phyloP scores from a whole-genome alignment of 2,888 invertebrate genomes.

The Drosophila robusta region DNA sequence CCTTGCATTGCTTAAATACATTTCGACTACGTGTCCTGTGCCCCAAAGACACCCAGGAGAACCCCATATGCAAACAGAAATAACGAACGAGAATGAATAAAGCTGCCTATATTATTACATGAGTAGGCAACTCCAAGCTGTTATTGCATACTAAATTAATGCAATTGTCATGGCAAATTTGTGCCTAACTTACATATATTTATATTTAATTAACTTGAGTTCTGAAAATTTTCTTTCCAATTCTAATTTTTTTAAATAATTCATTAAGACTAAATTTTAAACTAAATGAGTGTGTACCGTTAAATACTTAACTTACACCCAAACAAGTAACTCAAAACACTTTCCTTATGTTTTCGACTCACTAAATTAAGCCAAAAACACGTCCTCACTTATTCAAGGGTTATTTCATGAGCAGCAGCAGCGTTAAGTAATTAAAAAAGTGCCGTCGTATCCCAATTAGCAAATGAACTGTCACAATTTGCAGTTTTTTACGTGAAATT shows the following conservation, averaged over 20 bases:
- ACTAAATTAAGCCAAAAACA: conserved; percentile 67
- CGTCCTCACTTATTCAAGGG: conserved; percentile 43
- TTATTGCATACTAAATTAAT: conserved; percentile 42
- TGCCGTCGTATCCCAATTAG: conserved; percentile 62
- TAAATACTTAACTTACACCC: too few relatives aligned
- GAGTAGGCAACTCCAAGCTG: conserved; percentile 55
- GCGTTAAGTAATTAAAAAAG: conserved; percentile 69
- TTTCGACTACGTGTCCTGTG: conserved; percentile 58
- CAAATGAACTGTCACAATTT: conserved; percentile 47
- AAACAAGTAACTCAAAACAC: not conserved
- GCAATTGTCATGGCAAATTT: conserved; percentile 22
- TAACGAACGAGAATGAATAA: conserved; percentile 10
- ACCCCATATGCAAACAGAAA: conserved; percentile 30
- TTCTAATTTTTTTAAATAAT: too few relatives aligned
- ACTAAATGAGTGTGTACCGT: too few relatives aligned
- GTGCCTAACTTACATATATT: not conserved
- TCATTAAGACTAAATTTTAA: not conserved
- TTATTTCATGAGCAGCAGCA: conserved; percentile 31
- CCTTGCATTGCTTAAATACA: conserved; percentile 71
- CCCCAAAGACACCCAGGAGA: conserved; percentile 8
- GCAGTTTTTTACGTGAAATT: conserved; percentile 39
- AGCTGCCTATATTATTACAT: conserved; percentile 8
- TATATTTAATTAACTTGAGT: too few relatives aligned
- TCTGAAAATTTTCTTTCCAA: too few relatives aligned
- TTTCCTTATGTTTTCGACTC: not conserved